Base-by-base conservation (phyloP, 2,888 invertebrate species). In the Thelaira solivaga region DNA sequence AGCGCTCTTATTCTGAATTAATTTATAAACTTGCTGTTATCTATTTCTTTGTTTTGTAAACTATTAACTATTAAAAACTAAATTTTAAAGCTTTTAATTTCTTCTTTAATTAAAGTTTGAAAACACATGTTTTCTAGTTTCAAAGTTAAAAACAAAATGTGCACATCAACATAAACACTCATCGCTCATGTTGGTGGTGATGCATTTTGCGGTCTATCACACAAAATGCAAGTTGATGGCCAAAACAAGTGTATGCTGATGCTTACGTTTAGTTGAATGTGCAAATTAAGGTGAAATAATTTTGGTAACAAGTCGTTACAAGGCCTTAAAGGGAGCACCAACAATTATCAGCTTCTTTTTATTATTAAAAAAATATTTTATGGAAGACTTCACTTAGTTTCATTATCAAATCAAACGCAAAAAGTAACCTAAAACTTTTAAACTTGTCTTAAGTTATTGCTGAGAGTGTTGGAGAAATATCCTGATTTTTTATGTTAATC, bases 141-240 rank as follows among this genome's bases (percentile, higher is more conserved):
- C 16, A 47, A 13, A 36, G n/a, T n/a, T n/a, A n/a, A 18, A 53
- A 20, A 57, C 71, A 68, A 78, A 81, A 81, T 81, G 74, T 79
- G 81, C 57, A 81, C 81, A 81, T 82, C 81, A 82, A 81, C 80
- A 76, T 80, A 80, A 82, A 80, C 81, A 83, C 82, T 86, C 86
- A 85, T 85, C 87, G 86, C 83, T 85, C 86, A 85, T 87, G 87
- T 86, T 87, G 84, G 84, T 85, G 88, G 86, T 88, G 88, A 87
- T 88, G 87, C 88, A 88, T 88, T 88, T 88, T 88, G 87, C 86
- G 87, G 87, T 88, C 87, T 88, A 88, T 88, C 88, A 88, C 84
- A 84, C 84, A 81, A 83, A 88, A 88, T 88, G 84, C 85, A 84
- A 85, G 87, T 86, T 88, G 88, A 88, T 87, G 86, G 85, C 83